phyloP scores from a whole-genome alignment of 2,113 vertebrate species.

The Lepisosteus osseus region DNA sequence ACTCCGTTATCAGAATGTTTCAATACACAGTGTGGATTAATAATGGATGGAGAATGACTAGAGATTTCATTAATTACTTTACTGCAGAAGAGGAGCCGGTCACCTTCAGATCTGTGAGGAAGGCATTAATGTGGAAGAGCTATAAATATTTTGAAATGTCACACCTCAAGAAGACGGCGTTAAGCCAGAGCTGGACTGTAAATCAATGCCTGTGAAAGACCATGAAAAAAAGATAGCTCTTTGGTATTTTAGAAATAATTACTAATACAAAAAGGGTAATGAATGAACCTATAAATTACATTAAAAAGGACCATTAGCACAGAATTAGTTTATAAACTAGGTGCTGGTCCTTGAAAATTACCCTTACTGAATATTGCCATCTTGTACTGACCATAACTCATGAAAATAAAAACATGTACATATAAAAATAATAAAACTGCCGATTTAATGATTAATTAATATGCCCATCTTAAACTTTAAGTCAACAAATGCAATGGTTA shows the following conservation, averaged over 20 bases:
- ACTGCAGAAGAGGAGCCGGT: constrained; percentile 87
- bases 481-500: too few species aligned
- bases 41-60: constrained; percentile 77
- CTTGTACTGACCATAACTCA: constrained; percentile 78
- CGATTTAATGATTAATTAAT: constrained; percentile 87
- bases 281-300: constrained; percentile 94
- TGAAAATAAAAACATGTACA: constrained; percentile 55
- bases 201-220: constrained; percentile 86
- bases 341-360: constrained; percentile 84
- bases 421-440: constrained; percentile 63
- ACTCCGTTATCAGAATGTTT: constrained; percentile 69
- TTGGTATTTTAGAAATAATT: constrained; percentile 99
- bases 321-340: constrained; percentile 97
- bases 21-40: constrained; percentile 74
- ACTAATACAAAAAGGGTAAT: constrained; percentile 98
- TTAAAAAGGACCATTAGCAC: constrained; percentile 92
- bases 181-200: constrained; percentile 81
- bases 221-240: constrained; percentile 93
- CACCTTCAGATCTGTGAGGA: constrained; percentile 95
- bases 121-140: constrained; percentile 97
- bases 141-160: constrained; percentile 99
- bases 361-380: constrained; percentile 77
- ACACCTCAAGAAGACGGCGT: constrained; percentile 95
- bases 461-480: constrained; percentile 33
- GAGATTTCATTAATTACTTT: constrained; percentile 90